phyloP scores from a whole-genome alignment of 2,113 vertebrate genomes.

The Acrocephalus kingi region DNA sequence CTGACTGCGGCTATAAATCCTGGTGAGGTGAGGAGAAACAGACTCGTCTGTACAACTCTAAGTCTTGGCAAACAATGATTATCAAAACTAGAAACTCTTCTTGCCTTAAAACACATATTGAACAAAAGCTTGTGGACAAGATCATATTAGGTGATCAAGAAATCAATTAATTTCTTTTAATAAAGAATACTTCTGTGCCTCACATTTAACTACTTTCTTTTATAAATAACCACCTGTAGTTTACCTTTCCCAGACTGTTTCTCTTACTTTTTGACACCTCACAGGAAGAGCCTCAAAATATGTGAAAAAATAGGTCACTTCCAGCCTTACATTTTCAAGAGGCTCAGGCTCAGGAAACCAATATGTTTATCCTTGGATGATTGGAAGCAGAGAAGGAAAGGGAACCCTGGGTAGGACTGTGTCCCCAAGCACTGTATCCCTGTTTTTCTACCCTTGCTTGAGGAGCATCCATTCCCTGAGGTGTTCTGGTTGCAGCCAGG shows the following conservation, averaged over 20 bases:
- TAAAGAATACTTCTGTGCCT: not conserved
- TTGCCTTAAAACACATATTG: not conserved
- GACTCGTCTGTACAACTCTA: not conserved
- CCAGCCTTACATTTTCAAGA: not conserved
- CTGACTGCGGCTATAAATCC: not conserved
- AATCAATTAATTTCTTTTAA: not conserved
- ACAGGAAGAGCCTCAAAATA: not conserved
- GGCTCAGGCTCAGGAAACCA: not conserved
- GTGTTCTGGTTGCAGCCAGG: fast-evolving
- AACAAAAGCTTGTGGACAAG: not conserved
- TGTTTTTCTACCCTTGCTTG: not conserved
- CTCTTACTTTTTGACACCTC: not conserved
- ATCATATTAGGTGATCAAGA: not conserved
- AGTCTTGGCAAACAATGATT: not conserved
- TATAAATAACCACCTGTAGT: not conserved
- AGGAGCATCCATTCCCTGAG: not conserved
- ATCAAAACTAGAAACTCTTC: not conserved
- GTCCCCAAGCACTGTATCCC: not conserved
- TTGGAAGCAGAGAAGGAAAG: not conserved
- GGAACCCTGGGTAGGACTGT: not conserved
- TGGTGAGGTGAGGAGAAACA: not conserved
- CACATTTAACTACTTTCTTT: not conserved
- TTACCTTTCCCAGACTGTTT: not conserved
- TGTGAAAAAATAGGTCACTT: not conserved
- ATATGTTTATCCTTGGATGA: not conserved